Evolutionary conservation across 1,140 invertebrate species (phyloP), one percentile per base, ranked within the genome.

Genomic region (Medauroidea extradentata): DNA sequence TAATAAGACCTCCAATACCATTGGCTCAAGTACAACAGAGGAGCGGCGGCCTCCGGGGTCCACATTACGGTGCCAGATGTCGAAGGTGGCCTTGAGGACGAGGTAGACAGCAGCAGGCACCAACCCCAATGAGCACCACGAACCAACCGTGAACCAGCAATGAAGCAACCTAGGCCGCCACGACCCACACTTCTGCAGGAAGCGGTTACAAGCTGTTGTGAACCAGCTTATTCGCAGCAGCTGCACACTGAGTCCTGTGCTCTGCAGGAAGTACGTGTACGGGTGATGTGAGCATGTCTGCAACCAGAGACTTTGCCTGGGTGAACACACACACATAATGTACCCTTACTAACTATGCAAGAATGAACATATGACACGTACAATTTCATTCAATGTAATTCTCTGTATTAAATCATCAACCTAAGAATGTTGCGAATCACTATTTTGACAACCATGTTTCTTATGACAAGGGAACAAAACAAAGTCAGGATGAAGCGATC

Each of bases 271-370:
- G 57, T 84, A 82, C 51, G 88, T 76, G 67, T 92, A 91, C 0
- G 88, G 88, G 69, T 87, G 87, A 69, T 89, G 86, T 71, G 87
- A 85, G 73, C 89, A 92, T 67, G 85, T 86, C 88, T 91, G 76
- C 66, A 87, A 82, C 61, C 69, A 66, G 68, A 66, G 43, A 58
- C 29, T n/a, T n/a, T n/a, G n/a, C n/a, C n/a, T n/a, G n/a, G 13
- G 25, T n/a, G n/a, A n/a, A 53, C 13, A 58, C 44, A 52, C 23
- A 61, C n/a, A n/a, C n/a, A n/a, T n/a, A n/a, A n/a, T n/a, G n/a
- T n/a, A n/a, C n/a, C n/a, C n/a, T n/a, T n/a, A n/a, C n/a, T n/a
- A n/a, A n/a, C n/a, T n/a, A n/a, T n/a, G n/a, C n/a, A n/a, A n/a
- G n/a, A n/a, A n/a, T n/a, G n/a, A n/a, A n/a, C n/a, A n/a, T n/a